Conservation (phyloP, 1,140 invertebrate genomes). For the Pararge aegeria region DNA sequence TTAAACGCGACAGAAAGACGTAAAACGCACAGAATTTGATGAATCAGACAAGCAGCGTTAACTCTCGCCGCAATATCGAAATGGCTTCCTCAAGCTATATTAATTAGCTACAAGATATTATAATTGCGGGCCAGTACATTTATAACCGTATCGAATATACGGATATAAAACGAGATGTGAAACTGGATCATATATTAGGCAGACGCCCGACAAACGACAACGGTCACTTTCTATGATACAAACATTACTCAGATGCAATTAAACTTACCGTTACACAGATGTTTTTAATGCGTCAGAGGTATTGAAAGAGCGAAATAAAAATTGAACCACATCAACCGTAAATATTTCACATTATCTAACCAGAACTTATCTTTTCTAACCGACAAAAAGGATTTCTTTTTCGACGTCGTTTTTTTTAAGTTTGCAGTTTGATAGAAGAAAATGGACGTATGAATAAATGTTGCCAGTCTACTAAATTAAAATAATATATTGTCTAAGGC, state of each 20-base stretch:
- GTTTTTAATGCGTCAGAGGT: slow-evolving; percentile 20
- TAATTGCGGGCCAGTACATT: slow-evolving; percentile 54
- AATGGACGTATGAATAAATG: slow-evolving; percentile 54
- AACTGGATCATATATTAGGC: slow-evolving; percentile 59
- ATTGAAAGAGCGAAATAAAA: slow-evolving; percentile 44
- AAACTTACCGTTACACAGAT: slow-evolving; percentile 62
- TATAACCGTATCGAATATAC: slow-evolving; percentile 54
- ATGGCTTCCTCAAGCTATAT: slow-evolving; percentile 16
- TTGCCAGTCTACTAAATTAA: slow-evolving; percentile 36
- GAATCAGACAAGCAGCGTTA: slow-evolving; percentile 50
- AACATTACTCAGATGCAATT: slow-evolving; percentile 61
- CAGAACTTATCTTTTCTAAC: slow-evolving; percentile 56
- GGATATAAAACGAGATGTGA: slow-evolving; percentile 34
- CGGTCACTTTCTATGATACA: slow-evolving; percentile 70
- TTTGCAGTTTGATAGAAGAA: slow-evolving; percentile 54
- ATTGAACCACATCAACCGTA: slow-evolving; percentile 35
- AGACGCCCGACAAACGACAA: slow-evolving; percentile 61
- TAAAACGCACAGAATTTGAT: slow-evolving; percentile 42
- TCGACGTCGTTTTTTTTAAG: slow-evolving; percentile 74
- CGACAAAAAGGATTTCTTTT: slow-evolving; percentile 64
- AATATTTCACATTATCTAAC: slow-evolving; percentile 57
- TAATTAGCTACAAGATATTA: slow-evolving; percentile 43
- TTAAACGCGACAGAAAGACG: slow-evolving; percentile 30
- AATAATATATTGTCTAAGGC: neutral
- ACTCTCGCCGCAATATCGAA: slow-evolving; percentile 3